These are phyloP conservation scores for Empis livida DNA, from an alignment of 2,888 invertebrate genomes.

Conservation along the genomic window DNA sequence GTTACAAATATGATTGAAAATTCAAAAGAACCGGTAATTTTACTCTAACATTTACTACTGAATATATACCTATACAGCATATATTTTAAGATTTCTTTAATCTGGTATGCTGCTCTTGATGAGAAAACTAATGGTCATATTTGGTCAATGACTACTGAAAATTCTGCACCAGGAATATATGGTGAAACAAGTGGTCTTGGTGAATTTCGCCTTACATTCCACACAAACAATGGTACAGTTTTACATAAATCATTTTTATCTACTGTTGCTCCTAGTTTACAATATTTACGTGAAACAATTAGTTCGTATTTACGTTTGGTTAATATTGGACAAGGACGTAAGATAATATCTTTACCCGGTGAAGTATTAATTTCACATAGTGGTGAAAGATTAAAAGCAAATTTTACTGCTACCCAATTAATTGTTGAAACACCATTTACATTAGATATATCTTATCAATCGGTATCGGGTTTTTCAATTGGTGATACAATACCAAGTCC, in stretches of 20 bases:
- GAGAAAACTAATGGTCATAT: constrained; percentile 47
- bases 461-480: constrained; percentile 47
- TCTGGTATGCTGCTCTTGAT: constrained; percentile 77
- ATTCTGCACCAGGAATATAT: constrained; percentile 31
- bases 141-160: constrained; percentile 25
- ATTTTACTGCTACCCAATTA: constrained; percentile 67
- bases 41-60: background rate
- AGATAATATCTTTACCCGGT: constrained; percentile 47
- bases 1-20: constrained; percentile 35
- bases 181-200: constrained; percentile 71
- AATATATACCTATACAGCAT: background rate
- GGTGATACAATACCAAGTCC: constrained; percentile 31
- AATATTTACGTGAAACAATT: constrained; percentile 62
- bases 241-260: constrained; percentile 61
- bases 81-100: constrained; percentile 40
- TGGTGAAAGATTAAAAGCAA: constrained; percentile 52
- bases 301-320: constrained; percentile 53
- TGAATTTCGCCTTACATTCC: constrained; percentile 48
- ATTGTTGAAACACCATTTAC: constrained; percentile 66
- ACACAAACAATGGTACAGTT: constrained; percentile 41
- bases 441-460: constrained; percentile 73
- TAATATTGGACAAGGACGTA: constrained; percentile 39
- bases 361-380: constrained; percentile 41
- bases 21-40: constrained; percentile 15
- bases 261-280: constrained; percentile 54